phyloP scores from a whole-genome alignment of 1,140 invertebrate species.

The Daktulosphaira vitifoliae region DNA sequence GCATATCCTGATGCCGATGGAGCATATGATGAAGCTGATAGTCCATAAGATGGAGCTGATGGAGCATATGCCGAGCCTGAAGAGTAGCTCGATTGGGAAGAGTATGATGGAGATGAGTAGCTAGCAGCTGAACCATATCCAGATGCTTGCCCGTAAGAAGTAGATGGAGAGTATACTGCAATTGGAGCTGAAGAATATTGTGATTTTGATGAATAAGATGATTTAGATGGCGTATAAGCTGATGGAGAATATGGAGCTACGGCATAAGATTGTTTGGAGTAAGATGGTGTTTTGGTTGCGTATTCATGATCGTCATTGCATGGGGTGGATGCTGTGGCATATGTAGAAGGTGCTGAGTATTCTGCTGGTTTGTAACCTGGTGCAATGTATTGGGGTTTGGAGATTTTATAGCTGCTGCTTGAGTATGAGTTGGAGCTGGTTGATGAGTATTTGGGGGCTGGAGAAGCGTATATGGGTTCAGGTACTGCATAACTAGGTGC shows the following conservation, averaged over 20 bases:
- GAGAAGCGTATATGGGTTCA: constrained; percentile 5
- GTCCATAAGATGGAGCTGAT: constrained; percentile 12
- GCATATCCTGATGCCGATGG: not conserved
- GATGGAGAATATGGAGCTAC: not conserved
- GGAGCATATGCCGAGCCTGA: constrained; percentile 7
- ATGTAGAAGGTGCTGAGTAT: constrained; percentile 5
- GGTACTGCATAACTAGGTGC: constrained; percentile 16
- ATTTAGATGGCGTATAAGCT: not conserved
- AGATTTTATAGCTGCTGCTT: constrained; percentile 14
- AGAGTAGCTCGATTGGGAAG: not conserved
- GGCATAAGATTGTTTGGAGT: constrained; percentile 15
- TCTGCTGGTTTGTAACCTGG: not conserved
- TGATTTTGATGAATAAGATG: not conserved
- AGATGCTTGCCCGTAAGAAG: not conserved
- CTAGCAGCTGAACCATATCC: not conserved
- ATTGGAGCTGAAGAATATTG: not conserved
- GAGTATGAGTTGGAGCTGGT: constrained; percentile 20
- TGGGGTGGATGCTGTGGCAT: not conserved
- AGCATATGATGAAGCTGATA: constrained; percentile 5
- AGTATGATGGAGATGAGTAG: not conserved
- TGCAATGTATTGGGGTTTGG: constrained; percentile 11
- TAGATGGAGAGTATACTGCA: constrained; percentile 1
- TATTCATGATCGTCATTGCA: constrained; percentile 18
- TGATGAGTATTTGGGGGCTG: constrained; percentile 3
- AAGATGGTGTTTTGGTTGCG: constrained; percentile 8